These are phyloP conservation scores for Epinotia bilunana DNA, from an alignment of 2,888 invertebrate species.

Conservation along the genomic window DNA sequence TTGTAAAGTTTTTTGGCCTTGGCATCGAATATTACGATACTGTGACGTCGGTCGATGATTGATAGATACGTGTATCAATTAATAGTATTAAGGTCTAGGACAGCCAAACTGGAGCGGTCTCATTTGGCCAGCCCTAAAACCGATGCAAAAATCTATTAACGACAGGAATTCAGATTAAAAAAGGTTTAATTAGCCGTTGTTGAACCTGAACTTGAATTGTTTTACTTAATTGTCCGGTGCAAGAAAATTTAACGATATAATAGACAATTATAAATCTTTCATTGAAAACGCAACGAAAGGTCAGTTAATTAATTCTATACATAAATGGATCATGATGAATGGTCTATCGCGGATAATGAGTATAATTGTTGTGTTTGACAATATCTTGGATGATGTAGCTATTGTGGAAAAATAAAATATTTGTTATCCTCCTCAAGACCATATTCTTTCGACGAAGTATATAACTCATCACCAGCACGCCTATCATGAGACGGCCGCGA, in stretches of 20 bases:
- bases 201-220: slow-evolving; percentile 25
- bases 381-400: too few relatives aligned
- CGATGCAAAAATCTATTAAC: slow-evolving; percentile 12
- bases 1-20: not conserved
- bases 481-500: too few relatives aligned
- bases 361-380: not conserved
- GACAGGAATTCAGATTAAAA: not conserved
- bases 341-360: not conserved
- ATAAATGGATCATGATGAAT: not conserved
- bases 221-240: not conserved
- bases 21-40: not conserved
- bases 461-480: too few relatives aligned
- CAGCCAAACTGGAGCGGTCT: slow-evolving; percentile 14
- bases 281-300: slow-evolving; percentile 13
- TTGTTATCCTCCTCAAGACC: too few relatives aligned
- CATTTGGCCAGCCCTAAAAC: slow-evolving; percentile 13
- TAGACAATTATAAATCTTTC: slow-evolving; percentile 2
- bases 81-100: slow-evolving; percentile 34
- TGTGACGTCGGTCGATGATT: slow-evolving; percentile 4
- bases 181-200: slow-evolving; percentile 12
- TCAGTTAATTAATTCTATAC: not conserved
- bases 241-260: not conserved
- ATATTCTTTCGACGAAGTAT: too few relatives aligned
- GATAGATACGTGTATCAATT: not conserved
- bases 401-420: too few relatives aligned